Evolutionary conservation across 2,888 invertebrate species (phyloP), one percentile per base, ranked within the genome.

Genomic region (Gasteruption jaculator): DNA sequence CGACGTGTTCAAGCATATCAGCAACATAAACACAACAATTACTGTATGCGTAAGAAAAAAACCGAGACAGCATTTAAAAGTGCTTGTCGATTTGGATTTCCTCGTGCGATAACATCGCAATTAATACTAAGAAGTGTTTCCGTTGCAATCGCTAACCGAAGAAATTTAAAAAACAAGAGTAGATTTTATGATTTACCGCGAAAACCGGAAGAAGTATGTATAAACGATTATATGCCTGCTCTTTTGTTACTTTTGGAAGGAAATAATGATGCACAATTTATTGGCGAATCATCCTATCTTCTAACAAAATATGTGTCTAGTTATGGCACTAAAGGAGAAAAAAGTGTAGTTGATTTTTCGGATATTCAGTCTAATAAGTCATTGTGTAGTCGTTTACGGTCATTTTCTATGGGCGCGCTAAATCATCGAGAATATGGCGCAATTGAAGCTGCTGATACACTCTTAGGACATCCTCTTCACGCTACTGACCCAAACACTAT

Each of bases 381-480:
- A 21, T 24, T 61, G 2, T 31, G 36, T 38, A 56, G 54, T 33
- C 40, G 50, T 1, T 49, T 58, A n/a, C 54, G 43, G 49, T 56
- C 54, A 26, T 43, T 56, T 34, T 56, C 46, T 5, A 44, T 60
- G 25, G 38, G 58, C 38, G 44, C 41, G 2, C 36, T 62, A 37
- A 52, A 38, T 18, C 54, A 56, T 43, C 46, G 65, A 46, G 62
- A 67, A 43, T 63, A 61, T 35, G 65, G 64, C 2, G 48, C 59
- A n/a, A 43, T 64, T 4, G 61, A 67, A 54, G 62, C 61, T 32
- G 50, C 54, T 29, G 61, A 61, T 45, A 59, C 57, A 18, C 30
- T 65, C 8, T 40, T 61, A 21, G 57, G 60, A n/a, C 49, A 58
- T 33, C 45, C 63, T n/a, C 49, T 63, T 21, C 57, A 55, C 43